Conservation (phyloP, 92 coral and sea anemone genomes). For the Desmophyllum pertusum region DNA sequence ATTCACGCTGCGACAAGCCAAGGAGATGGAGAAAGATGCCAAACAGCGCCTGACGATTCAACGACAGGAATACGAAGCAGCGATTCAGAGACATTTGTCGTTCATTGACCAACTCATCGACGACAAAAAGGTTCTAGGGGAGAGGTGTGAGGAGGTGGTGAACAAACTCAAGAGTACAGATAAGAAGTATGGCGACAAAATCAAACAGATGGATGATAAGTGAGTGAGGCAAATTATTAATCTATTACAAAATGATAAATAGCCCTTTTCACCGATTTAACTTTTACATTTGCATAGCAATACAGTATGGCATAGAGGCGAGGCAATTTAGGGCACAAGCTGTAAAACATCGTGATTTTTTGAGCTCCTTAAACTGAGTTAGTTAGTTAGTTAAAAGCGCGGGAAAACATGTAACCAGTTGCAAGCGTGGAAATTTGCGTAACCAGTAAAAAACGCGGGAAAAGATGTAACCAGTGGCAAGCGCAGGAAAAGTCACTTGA, state of each 20-base stretch:
- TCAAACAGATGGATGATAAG: conserved; percentile 87
- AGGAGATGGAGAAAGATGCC: conserved; percentile 95
- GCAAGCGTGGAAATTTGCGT: too few relatives aligned
- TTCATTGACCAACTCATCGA: conserved; percentile 98
- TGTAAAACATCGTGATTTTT: too few relatives aligned
- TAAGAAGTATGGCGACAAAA: conserved; percentile 91
- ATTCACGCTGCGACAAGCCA: conserved; percentile 91
- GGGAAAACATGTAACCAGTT: too few relatives aligned
- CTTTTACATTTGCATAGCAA: too few relatives aligned
- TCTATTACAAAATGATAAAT: too few relatives aligned
- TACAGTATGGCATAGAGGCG: too few relatives aligned
- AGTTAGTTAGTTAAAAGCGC: too few relatives aligned
- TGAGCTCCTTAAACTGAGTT: too few relatives aligned
- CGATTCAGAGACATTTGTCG: conserved; percentile 95
- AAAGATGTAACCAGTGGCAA: neutral
- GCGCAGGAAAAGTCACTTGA: neutral
- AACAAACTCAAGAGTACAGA: conserved; percentile 92
- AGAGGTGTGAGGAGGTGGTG: conserved; percentile 94
- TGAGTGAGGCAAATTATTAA: conserved; percentile 9
- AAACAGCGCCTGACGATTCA: conserved; percentile 87
- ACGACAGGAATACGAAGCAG: conserved; percentile 93
- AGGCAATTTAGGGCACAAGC: too few relatives aligned
- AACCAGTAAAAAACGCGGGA: too few relatives aligned
- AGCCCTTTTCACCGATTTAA: too few relatives aligned
- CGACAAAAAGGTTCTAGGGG: conserved; percentile 93